Base-by-base conservation (phyloP, 2,113 vertebrate species). In the Lipophrys pholis region DNA sequence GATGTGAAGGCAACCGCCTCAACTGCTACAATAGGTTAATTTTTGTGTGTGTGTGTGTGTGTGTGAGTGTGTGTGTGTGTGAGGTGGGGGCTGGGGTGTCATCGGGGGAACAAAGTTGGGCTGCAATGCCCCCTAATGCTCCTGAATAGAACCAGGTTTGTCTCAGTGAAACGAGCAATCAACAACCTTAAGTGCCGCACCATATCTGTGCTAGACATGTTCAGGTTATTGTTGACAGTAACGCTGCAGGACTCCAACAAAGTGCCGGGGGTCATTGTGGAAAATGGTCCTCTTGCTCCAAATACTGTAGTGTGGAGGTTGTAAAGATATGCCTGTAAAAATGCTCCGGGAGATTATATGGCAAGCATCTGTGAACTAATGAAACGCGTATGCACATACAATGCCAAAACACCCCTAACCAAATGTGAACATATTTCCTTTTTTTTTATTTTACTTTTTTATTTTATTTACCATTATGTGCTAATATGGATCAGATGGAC, bases 311-410 rank as follows among this genome's bases (percentile, higher is more conserved):
- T 58, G 76, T 78, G 50, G 69, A 55, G 81, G 77, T 73, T 75
- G 81, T 89, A 87, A 90, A 92, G 71, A 83, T 87, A 90, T 88
- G 78, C 71, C 83, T 81, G 73, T 90, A 88, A 91, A 92, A 91
- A 81, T 72, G 63, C 81, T 76, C 71, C 62, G 17, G 80, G 60
- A 90, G 81, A 89, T 89, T 93, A 89, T 92, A 92, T 83, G 85
- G 87, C 74, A 69, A 88, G 89, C 90, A 91, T 93, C 84, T 91
- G 91, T 80, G 60, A 86, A 74, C 85, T 92, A 93, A 91, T 91
- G 79, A 87, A 88, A 91, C 73, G 58, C 84, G 56, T 86, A 77
- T 88, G 88, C 81, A 87, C 81, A 84, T 73, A 78, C 73, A 63
- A 90, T 88, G 81, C 75, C 84, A 83, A 85, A 81, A 84, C 80